These are phyloP conservation scores for Ruditapes philippinarum DNA, from an alignment of 1,140 invertebrate species.

Conservation along the genomic window DNA sequence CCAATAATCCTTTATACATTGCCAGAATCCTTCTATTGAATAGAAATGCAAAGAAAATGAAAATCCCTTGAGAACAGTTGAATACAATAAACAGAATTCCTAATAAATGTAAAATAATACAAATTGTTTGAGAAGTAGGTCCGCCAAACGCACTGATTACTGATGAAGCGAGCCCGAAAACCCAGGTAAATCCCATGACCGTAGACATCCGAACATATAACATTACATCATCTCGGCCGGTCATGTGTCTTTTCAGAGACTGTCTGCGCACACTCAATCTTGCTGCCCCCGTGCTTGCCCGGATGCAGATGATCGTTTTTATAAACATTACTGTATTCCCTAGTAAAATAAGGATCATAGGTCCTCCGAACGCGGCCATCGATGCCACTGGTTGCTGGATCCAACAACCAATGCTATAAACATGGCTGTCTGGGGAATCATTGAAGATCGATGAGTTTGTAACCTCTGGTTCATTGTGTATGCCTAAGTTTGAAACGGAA, in stretches of 20 bases:
- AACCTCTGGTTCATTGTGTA: not conserved
- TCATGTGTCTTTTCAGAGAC: constrained; percentile 71
- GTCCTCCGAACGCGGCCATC: constrained; percentile 85
- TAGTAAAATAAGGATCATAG: constrained; percentile 84
- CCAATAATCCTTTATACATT: constrained; percentile 71
- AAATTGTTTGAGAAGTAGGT: constrained; percentile 67
- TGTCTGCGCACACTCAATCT: constrained; percentile 70
- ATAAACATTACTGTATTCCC: constrained; percentile 85
- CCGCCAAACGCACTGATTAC: constrained; percentile 78
- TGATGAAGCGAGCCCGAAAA: constrained; percentile 85
- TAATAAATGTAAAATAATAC: constrained; percentile 77
- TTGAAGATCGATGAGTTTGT: not conserved
- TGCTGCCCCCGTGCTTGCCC: constrained; percentile 83
- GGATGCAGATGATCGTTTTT: constrained; percentile 87
- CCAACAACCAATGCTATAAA: constrained; percentile 86
- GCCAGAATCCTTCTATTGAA: constrained; percentile 79
- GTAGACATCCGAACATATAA: constrained; percentile 89
- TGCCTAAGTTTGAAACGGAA: not conserved
- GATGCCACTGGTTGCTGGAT: constrained; percentile 84
- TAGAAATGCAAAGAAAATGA: constrained; percentile 86
- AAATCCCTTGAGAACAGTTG: constrained; percentile 84
- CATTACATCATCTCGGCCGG: constrained; percentile 86
- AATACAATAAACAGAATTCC: constrained; percentile 83
- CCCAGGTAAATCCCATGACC: constrained; percentile 87
- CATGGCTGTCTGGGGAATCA: not conserved